phyloP scores from a whole-genome alignment of 2,888 invertebrate species.

The Trichogramma dendrolimi region DNA sequence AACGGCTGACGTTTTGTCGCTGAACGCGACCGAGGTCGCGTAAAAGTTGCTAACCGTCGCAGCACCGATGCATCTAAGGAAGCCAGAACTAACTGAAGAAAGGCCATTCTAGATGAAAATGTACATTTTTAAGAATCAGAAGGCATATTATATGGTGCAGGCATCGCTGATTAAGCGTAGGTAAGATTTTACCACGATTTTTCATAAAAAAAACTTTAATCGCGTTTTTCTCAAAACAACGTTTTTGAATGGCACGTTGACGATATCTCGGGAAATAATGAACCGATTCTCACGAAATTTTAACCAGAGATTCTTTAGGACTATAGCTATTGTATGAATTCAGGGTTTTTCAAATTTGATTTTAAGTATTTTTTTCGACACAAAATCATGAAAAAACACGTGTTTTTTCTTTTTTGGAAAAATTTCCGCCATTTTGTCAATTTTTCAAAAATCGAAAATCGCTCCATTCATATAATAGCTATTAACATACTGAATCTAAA shows the following conservation, averaged over 20 bases:
- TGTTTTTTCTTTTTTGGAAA: conserved; percentile 16
- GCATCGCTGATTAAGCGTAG: conserved; percentile 27
- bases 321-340: conserved; percentile 21
- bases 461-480: neutral
- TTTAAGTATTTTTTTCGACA: conserved; percentile 22
- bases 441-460: conserved; percentile 8
- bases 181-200: conserved; percentile 23
- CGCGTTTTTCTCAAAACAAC: conserved; percentile 26
- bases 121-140: conserved; percentile 21
- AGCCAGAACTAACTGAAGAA: conserved; percentile 24
- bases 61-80: conserved; percentile 28
- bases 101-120: conserved; percentile 43
- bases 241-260: conserved; percentile 22
- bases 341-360: conserved; percentile 21
- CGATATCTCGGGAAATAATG: conserved; percentile 21
- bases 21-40: too few species aligned
- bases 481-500: conserved; percentile 8
- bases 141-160: conserved; percentile 23
- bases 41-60: conserved; percentile 27
- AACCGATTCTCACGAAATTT: conserved; percentile 24
- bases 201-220: conserved; percentile 25
- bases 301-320: conserved; percentile 26
- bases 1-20: too few species aligned
- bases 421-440: conserved; percentile 11
- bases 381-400: conserved; percentile 21